A percentile compares a stretch with the other conserved stretches of the same genome.
Conservation (phyloP, 2,797 vertebrate species). For the Hypotaenidia okinawae region DNA sequence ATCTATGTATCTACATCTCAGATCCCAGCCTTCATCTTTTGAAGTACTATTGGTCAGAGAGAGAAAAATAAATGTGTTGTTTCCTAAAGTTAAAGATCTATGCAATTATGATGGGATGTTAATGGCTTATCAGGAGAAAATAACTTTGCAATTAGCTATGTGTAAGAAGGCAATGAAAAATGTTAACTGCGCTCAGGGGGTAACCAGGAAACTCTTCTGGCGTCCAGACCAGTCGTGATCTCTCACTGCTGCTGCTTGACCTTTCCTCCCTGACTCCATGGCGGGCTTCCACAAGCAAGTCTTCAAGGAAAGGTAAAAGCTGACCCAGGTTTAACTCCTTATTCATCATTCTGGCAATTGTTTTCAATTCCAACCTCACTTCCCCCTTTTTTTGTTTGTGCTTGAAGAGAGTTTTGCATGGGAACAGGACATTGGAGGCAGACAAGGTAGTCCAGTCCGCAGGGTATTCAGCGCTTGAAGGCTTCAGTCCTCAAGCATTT, state of each 20-base stretch:
- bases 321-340: neutral
- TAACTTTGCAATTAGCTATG: neutral
- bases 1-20: neutral
- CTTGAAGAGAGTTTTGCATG: neutral
- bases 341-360: neutral
- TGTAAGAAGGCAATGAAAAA: neutral
- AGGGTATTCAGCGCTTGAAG: neutral
- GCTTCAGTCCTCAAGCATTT: neutral
- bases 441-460: neutral
- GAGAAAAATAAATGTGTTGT: neutral
- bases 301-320: slow-evolving; percentile 20
- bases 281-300: neutral
- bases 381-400: neutral
- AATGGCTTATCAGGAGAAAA: neutral
- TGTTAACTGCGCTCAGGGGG: neutral
- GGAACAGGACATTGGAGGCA: neutral
- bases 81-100: neutral
- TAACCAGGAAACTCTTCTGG: neutral
- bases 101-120: neutral
- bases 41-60: neutral
- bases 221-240: neutral
- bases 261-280: neutral
- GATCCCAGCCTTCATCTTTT: neutral
- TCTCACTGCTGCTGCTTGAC: neutral
- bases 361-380: neutral